Evolutionary conservation across 2,888 invertebrate species (phyloP).

Genomic region (Auanema freiburgensis): DNA sequence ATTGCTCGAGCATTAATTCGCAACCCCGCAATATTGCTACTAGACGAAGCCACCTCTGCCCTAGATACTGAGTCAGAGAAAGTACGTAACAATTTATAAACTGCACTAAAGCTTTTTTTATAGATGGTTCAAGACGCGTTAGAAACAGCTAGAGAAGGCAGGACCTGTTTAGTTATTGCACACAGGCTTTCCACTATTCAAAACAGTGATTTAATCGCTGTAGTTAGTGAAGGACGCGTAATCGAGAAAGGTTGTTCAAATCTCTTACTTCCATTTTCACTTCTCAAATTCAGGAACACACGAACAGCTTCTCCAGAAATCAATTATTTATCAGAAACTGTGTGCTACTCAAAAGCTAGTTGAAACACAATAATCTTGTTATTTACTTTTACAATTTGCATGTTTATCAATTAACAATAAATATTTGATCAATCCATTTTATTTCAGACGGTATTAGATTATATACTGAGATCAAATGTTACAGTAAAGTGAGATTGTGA

Average conservation of each 20-base stretch:
- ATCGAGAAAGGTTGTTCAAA: slow-evolving; percentile 29
- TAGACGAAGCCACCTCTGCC: slow-evolving; percentile 52
- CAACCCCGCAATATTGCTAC: slow-evolving; percentile 41
- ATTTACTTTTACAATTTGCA: not conserved
- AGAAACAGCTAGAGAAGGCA: slow-evolving; percentile 76
- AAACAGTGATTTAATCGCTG: slow-evolving; percentile 53
- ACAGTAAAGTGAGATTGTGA: too few relatives aligned
- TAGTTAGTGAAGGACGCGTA: slow-evolving; percentile 40
- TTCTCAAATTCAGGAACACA: slow-evolving; percentile 53
- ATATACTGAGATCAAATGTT: too few relatives aligned
- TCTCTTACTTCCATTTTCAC: not conserved
- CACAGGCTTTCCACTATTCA: slow-evolving; percentile 60
- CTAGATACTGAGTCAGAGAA: slow-evolving; percentile 50
- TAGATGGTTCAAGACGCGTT: slow-evolving; percentile 79
- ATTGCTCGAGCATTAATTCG: slow-evolving; percentile 54
- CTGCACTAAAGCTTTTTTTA: slow-evolving; percentile 2
- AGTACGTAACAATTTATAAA: slow-evolving; percentile 22
- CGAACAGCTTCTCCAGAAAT: slow-evolving; percentile 42
- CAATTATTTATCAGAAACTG: slow-evolving; percentile 52
- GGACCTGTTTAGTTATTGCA: slow-evolving; percentile 61
- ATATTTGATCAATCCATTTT: not conserved
- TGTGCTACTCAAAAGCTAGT: slow-evolving; percentile 56
- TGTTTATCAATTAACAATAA: not conserved
- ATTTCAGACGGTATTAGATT: not conserved
- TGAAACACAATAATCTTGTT: slow-evolving; percentile 26